Evolutionary conservation across 1,140 invertebrate species (phyloP).

Genomic region (Diachasma alloeum): DNA sequence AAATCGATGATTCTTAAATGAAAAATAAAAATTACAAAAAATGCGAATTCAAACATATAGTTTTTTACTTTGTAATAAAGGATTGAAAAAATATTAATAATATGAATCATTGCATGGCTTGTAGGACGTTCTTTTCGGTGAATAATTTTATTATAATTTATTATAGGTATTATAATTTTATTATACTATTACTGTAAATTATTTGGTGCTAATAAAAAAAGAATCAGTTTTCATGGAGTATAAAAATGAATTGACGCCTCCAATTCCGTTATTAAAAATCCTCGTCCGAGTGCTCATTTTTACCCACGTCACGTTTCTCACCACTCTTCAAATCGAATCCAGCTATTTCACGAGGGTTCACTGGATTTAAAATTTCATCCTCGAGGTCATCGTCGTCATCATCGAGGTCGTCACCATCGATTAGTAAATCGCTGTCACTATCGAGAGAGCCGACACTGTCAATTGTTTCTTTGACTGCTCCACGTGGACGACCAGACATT

Average conservation of each 20-base stretch:
- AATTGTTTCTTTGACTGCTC: slow-evolving; percentile 54
- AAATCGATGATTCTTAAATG: neutral
- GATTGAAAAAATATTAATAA: neutral
- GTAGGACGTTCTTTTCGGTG: neutral
- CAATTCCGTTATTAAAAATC: slow-evolving; percentile 50
- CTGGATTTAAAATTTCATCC: slow-evolving; percentile 52
- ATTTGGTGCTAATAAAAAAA: neutral
- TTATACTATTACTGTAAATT: neutral
- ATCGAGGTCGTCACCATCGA: slow-evolving; percentile 61
- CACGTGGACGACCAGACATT: slow-evolving; percentile 62
- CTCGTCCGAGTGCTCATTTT: slow-evolving; percentile 58
- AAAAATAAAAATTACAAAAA: neutral
- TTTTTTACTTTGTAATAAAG: neutral
- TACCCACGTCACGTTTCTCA: slow-evolving; percentile 55
- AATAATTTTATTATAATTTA: neutral
- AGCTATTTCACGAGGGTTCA: slow-evolving; percentile 36
- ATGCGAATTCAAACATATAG: neutral
- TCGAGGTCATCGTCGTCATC: slow-evolving; percentile 48
- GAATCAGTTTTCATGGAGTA: neutral
- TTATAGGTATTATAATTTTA: no score
- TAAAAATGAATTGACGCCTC: neutral
- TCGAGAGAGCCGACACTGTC: slow-evolving; percentile 59
- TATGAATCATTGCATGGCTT: neutral
- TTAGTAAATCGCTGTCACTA: slow-evolving; percentile 65
- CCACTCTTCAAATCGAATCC: slow-evolving; percentile 51